Evolutionary conservation across 2,113 vertebrate genomes (phyloP).

Genomic region (Cheilinus undulatus): DNA sequence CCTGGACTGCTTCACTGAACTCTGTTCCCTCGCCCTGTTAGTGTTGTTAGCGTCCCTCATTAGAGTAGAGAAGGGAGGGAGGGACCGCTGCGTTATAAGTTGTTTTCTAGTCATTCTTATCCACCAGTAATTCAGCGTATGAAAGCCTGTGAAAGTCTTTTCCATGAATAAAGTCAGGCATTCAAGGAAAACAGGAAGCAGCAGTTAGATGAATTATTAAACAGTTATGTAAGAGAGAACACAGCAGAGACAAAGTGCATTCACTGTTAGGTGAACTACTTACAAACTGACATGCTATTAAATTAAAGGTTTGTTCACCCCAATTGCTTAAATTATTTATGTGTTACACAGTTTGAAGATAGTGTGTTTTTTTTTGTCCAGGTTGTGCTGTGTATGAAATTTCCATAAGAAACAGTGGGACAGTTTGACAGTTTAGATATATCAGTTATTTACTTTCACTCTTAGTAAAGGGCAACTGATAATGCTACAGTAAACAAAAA

Average conservation of each 20-base stretch:
- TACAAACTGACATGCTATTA: not conserved
- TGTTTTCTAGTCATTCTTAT: not conserved
- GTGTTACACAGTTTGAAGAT: no score
- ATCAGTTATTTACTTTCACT: no score
- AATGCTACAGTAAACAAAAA: no score
- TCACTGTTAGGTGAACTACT: not conserved
- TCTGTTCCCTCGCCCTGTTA: not conserved
- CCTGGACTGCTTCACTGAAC: not conserved
- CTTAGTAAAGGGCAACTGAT: no score
- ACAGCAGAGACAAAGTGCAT: conserved; percentile 3
- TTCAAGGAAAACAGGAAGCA: not conserved
- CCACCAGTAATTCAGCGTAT: conserved; percentile 10
- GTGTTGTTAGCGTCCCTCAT: not conserved
- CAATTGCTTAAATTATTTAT: not conserved
- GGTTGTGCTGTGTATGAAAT: not conserved
- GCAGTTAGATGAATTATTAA: conserved; percentile 18
- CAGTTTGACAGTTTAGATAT: no score
- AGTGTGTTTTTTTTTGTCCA: not conserved
- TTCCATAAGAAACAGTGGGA: not conserved
- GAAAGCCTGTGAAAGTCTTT: not conserved
- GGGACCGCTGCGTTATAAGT: conserved; percentile 3
- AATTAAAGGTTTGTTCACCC: not conserved
- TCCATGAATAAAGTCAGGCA: not conserved
- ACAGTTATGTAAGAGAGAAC: conserved; percentile 14
- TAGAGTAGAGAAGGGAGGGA: not conserved